Evolutionary conservation across 2,797 vertebrate genomes (phyloP).

Genomic region (Catharus ustulatus): DNA sequence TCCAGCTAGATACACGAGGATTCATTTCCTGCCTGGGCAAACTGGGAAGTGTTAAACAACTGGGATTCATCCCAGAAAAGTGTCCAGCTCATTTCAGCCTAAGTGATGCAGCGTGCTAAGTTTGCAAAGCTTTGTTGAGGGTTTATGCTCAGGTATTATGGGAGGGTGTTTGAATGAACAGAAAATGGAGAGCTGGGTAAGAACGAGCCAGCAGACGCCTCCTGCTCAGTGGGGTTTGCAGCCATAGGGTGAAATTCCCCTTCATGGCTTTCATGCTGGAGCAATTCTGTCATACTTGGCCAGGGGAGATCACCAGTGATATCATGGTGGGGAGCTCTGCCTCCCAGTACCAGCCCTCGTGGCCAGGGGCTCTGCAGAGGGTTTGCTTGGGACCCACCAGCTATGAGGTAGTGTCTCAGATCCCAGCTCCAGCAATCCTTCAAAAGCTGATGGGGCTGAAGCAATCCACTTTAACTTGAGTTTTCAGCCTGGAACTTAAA

Average conservation of each 20-base stretch:
- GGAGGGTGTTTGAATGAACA: not conserved
- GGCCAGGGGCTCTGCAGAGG: not conserved
- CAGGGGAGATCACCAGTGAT: not conserved
- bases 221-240: not conserved
- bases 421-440: not conserved
- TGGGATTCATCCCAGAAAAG: constrained; percentile 52
- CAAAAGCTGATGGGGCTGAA: not conserved
- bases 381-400: not conserved
- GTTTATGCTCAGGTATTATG: not conserved
- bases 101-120: constrained; percentile 11
- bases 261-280: not conserved
- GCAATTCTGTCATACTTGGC: constrained; percentile 62
- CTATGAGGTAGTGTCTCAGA: constrained; percentile 60
- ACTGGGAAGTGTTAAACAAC: constrained; percentile 55
- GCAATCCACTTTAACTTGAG: not conserved
- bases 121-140: not conserved
- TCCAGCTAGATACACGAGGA: constrained; percentile 27
- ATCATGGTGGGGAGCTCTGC: not conserved
- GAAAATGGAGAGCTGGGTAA: not conserved
- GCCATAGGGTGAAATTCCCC: not conserved
- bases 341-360: not conserved
- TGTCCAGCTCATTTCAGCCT: not conserved
- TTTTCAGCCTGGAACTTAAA: not conserved
- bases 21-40: constrained; percentile 68
- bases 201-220: not conserved